A percentile compares a stretch with the other conserved stretches of the same genome.
Conservation (phyloP, 2,113 vertebrate species). For the Bufo gargarizans region DNA sequence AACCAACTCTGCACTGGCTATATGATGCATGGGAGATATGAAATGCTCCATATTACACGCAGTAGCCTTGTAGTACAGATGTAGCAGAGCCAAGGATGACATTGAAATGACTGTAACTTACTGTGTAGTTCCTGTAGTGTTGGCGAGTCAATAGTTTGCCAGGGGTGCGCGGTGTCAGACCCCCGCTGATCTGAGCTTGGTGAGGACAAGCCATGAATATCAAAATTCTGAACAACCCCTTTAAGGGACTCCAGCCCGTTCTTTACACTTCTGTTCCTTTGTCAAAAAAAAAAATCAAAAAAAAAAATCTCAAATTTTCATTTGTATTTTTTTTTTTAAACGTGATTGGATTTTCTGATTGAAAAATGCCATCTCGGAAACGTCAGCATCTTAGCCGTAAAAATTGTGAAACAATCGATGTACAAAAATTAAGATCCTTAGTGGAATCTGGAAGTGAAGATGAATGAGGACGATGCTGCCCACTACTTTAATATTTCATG, state of each 20-base stretch:
- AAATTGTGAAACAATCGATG: not conserved
- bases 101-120: not conserved
- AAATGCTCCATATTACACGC: not conserved
- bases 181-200: no score
- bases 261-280: not conserved
- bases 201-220: no score
- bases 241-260: not conserved
- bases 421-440: not conserved
- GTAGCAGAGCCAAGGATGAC: not conserved
- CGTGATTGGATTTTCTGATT: not conserved
- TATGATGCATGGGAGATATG: not conserved
- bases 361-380: not conserved
- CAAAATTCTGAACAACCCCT: not conserved
- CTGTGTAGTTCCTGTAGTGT: no score
- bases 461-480: not conserved
- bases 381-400: not conserved
- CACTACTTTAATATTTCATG: conserved; percentile 26
- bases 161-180: no score
- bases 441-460: not conserved
- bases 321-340: not conserved
- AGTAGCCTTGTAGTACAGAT: not conserved
- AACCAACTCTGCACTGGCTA: no score
- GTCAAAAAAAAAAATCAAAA: not conserved
- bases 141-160: no score
- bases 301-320: not conserved